phyloP scores from a whole-genome alignment of 2,113 vertebrate species.

The Cyphomyrus plagiostoma region DNA sequence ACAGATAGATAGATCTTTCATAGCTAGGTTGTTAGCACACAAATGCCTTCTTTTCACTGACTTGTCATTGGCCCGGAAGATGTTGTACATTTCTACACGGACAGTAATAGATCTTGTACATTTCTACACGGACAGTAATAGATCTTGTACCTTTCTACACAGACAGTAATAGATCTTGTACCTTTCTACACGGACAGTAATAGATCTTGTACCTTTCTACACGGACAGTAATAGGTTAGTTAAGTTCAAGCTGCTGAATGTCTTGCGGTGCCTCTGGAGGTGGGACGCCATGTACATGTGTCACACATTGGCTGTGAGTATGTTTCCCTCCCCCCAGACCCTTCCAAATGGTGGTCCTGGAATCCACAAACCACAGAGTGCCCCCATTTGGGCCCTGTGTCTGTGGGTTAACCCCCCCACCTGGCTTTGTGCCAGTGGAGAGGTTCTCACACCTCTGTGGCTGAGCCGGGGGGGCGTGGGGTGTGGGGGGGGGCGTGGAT shows the following conservation, averaged over 20 bases:
- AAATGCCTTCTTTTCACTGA: neutral
- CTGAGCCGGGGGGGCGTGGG: neutral
- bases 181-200: too few relatives aligned
- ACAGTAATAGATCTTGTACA: too few relatives aligned
- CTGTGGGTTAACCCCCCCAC: slow-evolving; percentile 28
- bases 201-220: neutral
- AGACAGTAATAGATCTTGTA: too few relatives aligned
- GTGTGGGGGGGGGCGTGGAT: slow-evolving; percentile 27
- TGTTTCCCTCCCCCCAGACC: slow-evolving; percentile 11
- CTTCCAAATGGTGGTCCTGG: slow-evolving; percentile 61
- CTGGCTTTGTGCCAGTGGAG: slow-evolving; percentile 41
- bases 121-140: too few relatives aligned
- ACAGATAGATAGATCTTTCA: neutral
- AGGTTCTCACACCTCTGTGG: slow-evolving; percentile 57
- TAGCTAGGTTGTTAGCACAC: neutral
- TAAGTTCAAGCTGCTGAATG: neutral
- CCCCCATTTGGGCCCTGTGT: slow-evolving; percentile 51
- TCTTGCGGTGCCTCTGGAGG: neutral
- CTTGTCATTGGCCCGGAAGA: neutral
- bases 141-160: too few relatives aligned
- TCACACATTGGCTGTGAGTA: neutral
- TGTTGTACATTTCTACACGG: too few relatives aligned
- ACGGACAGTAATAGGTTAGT: neutral
- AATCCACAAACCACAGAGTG: slow-evolving; percentile 35
- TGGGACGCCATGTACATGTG: neutral